Evolutionary conservation across 2,888 invertebrate species (phyloP), one percentile per base, ranked within the genome.

Genomic region (Tridacna gigas): DNA sequence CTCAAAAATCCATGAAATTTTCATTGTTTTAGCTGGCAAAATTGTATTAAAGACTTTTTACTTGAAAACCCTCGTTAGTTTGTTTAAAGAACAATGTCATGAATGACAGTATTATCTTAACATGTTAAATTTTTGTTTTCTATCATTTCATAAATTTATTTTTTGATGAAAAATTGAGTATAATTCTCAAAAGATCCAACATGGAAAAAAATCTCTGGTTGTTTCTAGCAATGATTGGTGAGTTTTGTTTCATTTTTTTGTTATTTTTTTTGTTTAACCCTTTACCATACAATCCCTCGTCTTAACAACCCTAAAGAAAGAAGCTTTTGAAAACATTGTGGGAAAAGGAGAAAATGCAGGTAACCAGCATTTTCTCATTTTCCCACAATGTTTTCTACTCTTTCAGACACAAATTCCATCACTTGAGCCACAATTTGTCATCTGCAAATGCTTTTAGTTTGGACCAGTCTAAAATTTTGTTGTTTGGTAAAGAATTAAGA

Each of bases 11-110:
- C 83, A 69, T 83, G 79, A 79, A 83, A 60, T 79, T 61, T 79
- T 75, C 47, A 83, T 83, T 83, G 83, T 83, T 79, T 79, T 79
- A 79, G 26, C 63, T 83, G 77, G 77, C 83, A 74, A 60, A n/a
- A 48, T 80, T 48, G 22, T 37, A 78, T 47, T 69, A 61, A 56
- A 60, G 71, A 22, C 25, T 22, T 12, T 22, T 63, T 25, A 22
- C 7, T 51, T 51, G 51, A 45, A 22, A n/a, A 20, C 11, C 37
- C 15, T 51, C n/a, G 22, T 37, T 18, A 67, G 0, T 67, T 45
- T 67, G 67, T 67, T 67, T 67, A 12, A 37, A 67, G n/a, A 37
- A 65, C 18, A 65, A 65, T n/a, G 18, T 4, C 12, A 22, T 25
- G 65, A 25, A 3, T 2, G 15, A 22, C 25, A 25, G 15, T 22